phyloP scores from a whole-genome alignment of 2,113 vertebrate species.

The Trematomus loennbergii region DNA sequence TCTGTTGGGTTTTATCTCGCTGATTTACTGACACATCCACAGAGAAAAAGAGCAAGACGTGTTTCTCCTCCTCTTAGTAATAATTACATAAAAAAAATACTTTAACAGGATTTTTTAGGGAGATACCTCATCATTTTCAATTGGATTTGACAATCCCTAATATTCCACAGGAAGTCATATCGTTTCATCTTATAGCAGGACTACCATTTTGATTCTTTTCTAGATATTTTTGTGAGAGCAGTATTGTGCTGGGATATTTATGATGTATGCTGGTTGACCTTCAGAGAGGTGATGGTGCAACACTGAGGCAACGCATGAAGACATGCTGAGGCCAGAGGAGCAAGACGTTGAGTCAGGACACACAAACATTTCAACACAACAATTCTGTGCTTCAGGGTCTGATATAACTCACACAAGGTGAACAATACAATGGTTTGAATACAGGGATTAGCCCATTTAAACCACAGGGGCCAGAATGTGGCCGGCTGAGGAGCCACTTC shows the following conservation, averaged over 20 bases:
- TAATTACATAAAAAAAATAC: not conserved
- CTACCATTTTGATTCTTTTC: not conserved
- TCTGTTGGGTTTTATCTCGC: not conserved
- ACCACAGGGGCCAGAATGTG: too few species aligned
- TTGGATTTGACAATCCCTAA: not conserved
- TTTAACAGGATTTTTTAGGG: not conserved
- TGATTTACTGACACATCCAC: not conserved
- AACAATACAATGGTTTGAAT: too few species aligned
- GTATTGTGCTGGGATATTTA: constrained; percentile 16
- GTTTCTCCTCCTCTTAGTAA: not conserved
- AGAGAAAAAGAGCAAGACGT: not conserved
- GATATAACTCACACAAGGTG: not conserved
- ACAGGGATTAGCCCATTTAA: too few species aligned
- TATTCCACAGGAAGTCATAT: not conserved
- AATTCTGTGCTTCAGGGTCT: not conserved
- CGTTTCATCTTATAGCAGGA: not conserved
- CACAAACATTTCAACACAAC: not conserved
- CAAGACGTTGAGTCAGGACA: not conserved
- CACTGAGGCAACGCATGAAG: constrained; percentile 25
- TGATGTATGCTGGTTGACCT: constrained; percentile 10
- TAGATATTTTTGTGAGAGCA: not conserved
- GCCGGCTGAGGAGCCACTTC: too few species aligned
- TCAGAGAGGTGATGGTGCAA: constrained; percentile 38
- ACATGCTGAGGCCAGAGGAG: constrained; percentile 3
- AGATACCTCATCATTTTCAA: not conserved